Percentiles rank a stretch among this genome's conserved stretches.
These are phyloP conservation scores for Archivesica marissinica DNA, from an alignment of 1,140 invertebrate species.

Conservation along the genomic window DNA sequence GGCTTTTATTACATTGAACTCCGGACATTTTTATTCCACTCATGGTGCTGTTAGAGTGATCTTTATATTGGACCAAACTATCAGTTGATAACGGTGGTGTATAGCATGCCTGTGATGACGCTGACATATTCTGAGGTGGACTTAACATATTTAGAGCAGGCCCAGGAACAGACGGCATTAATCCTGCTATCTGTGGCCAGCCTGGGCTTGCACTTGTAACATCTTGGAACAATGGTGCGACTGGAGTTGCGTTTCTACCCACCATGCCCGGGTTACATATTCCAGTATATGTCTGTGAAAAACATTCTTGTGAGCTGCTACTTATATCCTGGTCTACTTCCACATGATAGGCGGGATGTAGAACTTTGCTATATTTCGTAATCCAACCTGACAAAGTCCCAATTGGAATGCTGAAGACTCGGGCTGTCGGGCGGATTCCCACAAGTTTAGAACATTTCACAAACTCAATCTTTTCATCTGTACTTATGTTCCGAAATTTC, in stretches of 20 bases:
- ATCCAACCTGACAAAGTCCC: slow-evolving; percentile 60
- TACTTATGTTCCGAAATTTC: slow-evolving; percentile 52
- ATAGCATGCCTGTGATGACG: background rate
- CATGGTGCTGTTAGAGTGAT: background rate
- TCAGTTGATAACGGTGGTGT: background rate
- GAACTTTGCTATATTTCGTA: slow-evolving; percentile 37
- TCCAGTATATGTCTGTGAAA: background rate
- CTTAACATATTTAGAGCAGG: background rate
- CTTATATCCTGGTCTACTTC: background rate
- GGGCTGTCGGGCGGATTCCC: slow-evolving; percentile 51
- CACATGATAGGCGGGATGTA: slow-evolving; percentile 40
- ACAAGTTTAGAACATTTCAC: slow-evolving; percentile 58
- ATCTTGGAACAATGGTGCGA: background rate
- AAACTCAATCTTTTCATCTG: slow-evolving; percentile 57
- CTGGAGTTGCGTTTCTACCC: background rate
- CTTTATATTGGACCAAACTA: background rate
- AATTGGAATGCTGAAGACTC: slow-evolving; percentile 54
- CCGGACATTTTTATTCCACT: no score
- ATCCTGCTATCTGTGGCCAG: background rate
- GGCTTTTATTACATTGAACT: background rate
- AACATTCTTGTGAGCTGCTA: background rate
- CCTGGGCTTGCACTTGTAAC: background rate
- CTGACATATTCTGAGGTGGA: background rate
- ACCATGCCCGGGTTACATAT: background rate
- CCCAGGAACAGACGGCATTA: background rate